phyloP scores from a whole-genome alignment of 2,888 invertebrate species.

The Agrilus mali region DNA sequence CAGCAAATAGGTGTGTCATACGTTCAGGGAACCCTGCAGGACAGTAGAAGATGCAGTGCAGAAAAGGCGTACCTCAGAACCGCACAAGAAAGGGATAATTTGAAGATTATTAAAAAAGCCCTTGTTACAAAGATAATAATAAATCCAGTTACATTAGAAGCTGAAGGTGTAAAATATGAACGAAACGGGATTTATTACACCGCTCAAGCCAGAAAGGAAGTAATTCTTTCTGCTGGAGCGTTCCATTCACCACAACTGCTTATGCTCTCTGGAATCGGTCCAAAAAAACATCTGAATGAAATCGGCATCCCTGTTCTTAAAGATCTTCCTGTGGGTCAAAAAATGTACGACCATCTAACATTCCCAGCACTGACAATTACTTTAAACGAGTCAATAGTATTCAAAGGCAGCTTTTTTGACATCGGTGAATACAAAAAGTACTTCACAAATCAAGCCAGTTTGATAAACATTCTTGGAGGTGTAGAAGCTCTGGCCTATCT shows the following conservation, averaged over 20 bases:
- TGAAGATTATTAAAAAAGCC: slow-evolving; percentile 50
- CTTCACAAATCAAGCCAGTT: slow-evolving; percentile 25
- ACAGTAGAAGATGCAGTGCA: slow-evolving; percentile 52
- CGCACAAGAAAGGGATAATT: slow-evolving; percentile 46
- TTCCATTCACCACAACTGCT: slow-evolving; percentile 82
- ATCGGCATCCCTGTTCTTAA: slow-evolving; percentile 44
- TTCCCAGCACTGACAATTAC: slow-evolving; percentile 35
- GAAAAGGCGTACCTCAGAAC: slow-evolving; percentile 52
- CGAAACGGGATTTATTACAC: slow-evolving; percentile 33
- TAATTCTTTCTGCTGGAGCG: slow-evolving; percentile 76
- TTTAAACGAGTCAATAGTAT: slow-evolving; percentile 33
- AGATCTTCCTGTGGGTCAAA: slow-evolving; percentile 54
- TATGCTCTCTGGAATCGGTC: slow-evolving; percentile 74
- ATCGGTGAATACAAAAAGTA: too few species aligned
- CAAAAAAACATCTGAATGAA: slow-evolving; percentile 43
- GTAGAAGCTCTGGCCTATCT: slow-evolving; percentile 47
- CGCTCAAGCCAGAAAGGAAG: slow-evolving; percentile 58
- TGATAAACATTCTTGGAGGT: slow-evolving; percentile 41
- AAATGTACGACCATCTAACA: slow-evolving; percentile 49
- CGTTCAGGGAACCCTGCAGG: slow-evolving; percentile 46
- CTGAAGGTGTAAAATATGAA: slow-evolving; percentile 55
- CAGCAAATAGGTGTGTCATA: slow-evolving; percentile 46
- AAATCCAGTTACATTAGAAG: slow-evolving; percentile 44
- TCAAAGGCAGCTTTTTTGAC: not conserved
- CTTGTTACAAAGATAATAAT: slow-evolving; percentile 55